Conservation (phyloP, 2,113 vertebrate species). For the Cinclus cinclus region DNA sequence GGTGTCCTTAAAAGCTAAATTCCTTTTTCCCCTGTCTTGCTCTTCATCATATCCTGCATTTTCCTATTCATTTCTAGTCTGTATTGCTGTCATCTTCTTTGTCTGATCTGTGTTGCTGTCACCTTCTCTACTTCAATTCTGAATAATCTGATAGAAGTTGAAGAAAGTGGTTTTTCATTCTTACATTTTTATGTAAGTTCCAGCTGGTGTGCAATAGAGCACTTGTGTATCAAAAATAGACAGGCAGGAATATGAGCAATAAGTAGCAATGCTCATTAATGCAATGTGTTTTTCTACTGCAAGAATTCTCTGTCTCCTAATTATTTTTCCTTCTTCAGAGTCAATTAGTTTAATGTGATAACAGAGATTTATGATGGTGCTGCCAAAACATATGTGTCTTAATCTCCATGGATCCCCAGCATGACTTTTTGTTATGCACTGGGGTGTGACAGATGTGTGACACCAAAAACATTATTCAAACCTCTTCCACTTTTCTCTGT, state of each 20-base stretch:
- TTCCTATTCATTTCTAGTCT: background rate
- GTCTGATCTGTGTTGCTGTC: background rate
- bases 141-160: background rate
- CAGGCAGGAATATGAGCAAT: background rate
- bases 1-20: background rate
- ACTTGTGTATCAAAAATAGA: background rate
- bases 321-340: slow-evolving; percentile 39
- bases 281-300: background rate
- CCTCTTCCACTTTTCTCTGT: background rate
- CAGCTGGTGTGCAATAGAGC: background rate
- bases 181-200: background rate
- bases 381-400: slow-evolving; percentile 27
- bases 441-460: slow-evolving; percentile 48
- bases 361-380: background rate
- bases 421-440: background rate
- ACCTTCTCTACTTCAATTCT: background rate
- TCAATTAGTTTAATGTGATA: slow-evolving; percentile 8
- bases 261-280: background rate
- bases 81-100: background rate
- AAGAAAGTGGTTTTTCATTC: background rate
- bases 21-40: background rate
- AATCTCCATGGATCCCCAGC: background rate
- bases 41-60: background rate
- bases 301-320: background rate
- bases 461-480: slow-evolving; percentile 29